These are phyloP conservation scores for Bufo bufo DNA, from an alignment of 2,113 vertebrate genomes.

Conservation along the genomic window DNA sequence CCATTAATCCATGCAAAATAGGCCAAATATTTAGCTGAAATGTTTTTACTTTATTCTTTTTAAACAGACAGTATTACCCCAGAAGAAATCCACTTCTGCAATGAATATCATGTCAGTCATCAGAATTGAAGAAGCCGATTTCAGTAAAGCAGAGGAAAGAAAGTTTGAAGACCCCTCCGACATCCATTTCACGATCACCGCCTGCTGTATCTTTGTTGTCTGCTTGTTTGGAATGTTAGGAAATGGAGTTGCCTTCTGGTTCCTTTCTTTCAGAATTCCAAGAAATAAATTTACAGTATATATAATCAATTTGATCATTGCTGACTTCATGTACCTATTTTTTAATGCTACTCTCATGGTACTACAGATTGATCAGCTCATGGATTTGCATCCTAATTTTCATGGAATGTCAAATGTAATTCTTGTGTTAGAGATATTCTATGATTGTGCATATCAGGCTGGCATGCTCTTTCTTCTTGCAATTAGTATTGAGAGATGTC, in stretches of 20 bases:
- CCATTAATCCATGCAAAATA: not conserved
- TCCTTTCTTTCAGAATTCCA: slow-evolving; percentile 34
- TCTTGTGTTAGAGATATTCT: slow-evolving; percentile 55
- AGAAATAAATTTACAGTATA: slow-evolving; percentile 57
- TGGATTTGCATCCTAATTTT: not conserved
- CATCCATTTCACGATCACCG: slow-evolving; percentile 35
- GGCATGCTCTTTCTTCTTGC: slow-evolving; percentile 63
- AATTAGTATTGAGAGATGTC: slow-evolving; percentile 58
- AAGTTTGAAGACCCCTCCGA: not conserved
- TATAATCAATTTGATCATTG: slow-evolving; percentile 57
- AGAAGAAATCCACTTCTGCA: not conserved
- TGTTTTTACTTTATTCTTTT: not conserved
- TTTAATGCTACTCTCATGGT: not conserved
- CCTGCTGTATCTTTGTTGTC: slow-evolving; percentile 16
- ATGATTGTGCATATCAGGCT: slow-evolving; percentile 18
- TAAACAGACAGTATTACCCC: not conserved
- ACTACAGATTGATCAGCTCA: slow-evolving; percentile 32
- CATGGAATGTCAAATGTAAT: not conserved
- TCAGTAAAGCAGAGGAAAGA: not conserved
- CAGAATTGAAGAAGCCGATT: not conserved
- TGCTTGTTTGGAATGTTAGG: slow-evolving; percentile 56
- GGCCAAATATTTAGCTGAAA: not conserved
- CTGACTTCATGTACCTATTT: slow-evolving; percentile 58
- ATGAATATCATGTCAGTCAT: slow-evolving; percentile 5
- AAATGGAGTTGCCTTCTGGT: slow-evolving; percentile 60